Conservation (phyloP, 2,113 vertebrate species). For the Anoura caudifer region DNA sequence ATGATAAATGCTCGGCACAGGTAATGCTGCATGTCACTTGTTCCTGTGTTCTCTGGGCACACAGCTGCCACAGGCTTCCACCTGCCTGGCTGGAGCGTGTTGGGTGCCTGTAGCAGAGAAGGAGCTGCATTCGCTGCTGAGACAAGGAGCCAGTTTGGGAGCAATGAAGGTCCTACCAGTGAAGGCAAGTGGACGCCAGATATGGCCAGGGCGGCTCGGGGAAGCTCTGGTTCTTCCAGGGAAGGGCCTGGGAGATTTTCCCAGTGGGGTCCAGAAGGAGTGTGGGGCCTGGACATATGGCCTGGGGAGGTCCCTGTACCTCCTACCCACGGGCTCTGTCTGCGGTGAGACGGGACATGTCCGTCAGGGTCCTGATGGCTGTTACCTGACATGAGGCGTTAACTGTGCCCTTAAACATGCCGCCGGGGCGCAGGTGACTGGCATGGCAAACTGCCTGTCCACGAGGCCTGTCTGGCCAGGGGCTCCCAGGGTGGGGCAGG, state of each 20-base stretch:
- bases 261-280: neutral
- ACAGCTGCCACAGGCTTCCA: neutral
- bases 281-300: neutral
- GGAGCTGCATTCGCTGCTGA: neutral
- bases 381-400: neutral
- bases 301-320: neutral
- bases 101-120: neutral
- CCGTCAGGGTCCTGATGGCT: neutral
- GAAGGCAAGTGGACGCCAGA: neutral
- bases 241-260: neutral
- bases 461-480: neutral
- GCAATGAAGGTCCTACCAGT: neutral
- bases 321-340: neutral
- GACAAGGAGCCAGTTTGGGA: neutral
- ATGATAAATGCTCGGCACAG: neutral
- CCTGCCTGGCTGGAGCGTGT: neutral
- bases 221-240: neutral
- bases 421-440: rapidly evolving
- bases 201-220: neutral
- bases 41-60: neutral
- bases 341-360: neutral
- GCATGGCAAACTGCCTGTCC: neutral
- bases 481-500: neutral
- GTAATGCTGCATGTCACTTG: too few species aligned
- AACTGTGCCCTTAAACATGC: neutral